A percentile compares a stretch with the other conserved stretches of the same genome.
phyloP scores from a whole-genome alignment of 1,140 invertebrate species.

The Bilobella aurantiaca region DNA sequence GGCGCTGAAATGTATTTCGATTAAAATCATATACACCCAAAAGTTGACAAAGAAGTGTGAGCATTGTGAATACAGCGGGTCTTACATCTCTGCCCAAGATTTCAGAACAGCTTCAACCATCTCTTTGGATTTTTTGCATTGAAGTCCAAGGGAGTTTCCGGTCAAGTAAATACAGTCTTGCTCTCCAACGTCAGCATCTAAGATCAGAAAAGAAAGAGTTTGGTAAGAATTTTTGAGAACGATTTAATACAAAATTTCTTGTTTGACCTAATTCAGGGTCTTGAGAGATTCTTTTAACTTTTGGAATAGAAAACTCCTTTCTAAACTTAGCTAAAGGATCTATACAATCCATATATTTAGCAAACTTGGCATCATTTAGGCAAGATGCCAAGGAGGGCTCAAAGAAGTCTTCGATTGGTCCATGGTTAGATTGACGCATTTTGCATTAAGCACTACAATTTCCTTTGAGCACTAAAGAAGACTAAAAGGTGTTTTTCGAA shows the following conservation, averaged over 20 bases:
- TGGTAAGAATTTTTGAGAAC: background rate
- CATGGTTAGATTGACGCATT: background rate
- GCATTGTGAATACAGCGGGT: conserved; percentile 2
- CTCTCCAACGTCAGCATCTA: conserved; percentile 37
- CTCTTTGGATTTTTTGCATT: conserved; percentile 41
- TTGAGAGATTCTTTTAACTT: conserved; percentile 36
- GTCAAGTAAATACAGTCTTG: conserved; percentile 49
- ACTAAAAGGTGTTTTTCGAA: background rate
- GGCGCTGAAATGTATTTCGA: too few species aligned
- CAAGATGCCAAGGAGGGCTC: background rate
- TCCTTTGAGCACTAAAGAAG: too few species aligned
- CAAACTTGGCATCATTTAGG: background rate
- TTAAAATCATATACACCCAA: too few species aligned
- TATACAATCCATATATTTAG: background rate
- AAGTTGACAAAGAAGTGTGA: too few species aligned
- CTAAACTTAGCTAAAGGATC: conserved; percentile 6
- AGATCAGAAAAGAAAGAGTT: background rate
- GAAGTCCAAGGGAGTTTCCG: conserved; percentile 49
- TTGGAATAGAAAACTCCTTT: conserved; percentile 9
- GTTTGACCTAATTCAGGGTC: background rate
- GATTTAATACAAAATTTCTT: background rate
- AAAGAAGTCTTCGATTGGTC: background rate
- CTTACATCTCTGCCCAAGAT: conserved; percentile 45
- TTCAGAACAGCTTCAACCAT: conserved; percentile 42
- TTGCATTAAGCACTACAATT: background rate